Conservation (phyloP, 1,140 invertebrate genomes). For the Mizuhopecten yessoensis region DNA sequence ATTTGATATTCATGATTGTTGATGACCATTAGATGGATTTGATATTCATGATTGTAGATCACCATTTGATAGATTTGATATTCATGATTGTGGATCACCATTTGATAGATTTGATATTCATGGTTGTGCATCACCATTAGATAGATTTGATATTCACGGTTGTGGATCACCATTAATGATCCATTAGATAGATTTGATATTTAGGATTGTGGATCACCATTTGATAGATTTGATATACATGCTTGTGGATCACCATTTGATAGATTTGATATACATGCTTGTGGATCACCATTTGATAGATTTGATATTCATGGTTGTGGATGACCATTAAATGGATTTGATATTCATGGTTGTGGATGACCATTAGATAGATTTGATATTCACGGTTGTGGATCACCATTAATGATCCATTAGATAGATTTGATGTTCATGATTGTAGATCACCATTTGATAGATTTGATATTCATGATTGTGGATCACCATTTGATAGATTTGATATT, state of each 20-base stretch:
- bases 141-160: too few relatives aligned
- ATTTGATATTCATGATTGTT: background rate
- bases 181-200: background rate
- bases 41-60: background rate
- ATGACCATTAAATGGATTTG: too few relatives aligned
- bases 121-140: too few relatives aligned
- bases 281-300: too few relatives aligned
- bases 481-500: too few relatives aligned
- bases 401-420: background rate
- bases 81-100: background rate
- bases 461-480: background rate
- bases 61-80: background rate
- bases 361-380: too few relatives aligned
- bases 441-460: constrained; percentile 12
- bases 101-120: background rate
- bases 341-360: too few relatives aligned
- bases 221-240: background rate
- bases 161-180: too few relatives aligned
- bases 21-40: background rate
- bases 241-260: too few relatives aligned
- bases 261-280: background rate
- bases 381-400: too few relatives aligned
- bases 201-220: background rate
- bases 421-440: background rate
- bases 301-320: too few relatives aligned